phyloP scores from a whole-genome alignment of 2,113 vertebrate species.

The Ictidomys tridecemlineatus region DNA sequence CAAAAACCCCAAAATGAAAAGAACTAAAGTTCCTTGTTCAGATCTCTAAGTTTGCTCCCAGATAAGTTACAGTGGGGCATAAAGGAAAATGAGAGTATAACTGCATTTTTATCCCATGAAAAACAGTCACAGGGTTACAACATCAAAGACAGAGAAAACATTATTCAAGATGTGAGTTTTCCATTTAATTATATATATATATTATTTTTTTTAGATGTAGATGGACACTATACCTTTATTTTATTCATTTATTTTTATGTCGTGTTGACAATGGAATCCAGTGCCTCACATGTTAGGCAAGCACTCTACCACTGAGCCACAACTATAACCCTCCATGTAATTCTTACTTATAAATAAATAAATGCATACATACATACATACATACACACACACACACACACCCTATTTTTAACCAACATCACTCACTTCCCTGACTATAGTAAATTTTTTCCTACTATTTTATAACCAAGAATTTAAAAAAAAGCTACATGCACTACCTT shows the following conservation, averaged over 20 bases:
- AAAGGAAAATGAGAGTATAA: slow-evolving; percentile 2
- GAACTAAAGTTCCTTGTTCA: background rate
- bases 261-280: no score
- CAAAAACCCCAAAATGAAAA: background rate
- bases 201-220: no score
- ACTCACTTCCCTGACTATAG: background rate
- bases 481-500: background rate
- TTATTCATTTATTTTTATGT: no score
- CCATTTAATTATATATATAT: background rate
- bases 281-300: no score
- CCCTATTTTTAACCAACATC: slow-evolving; percentile 11
- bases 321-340: background rate
- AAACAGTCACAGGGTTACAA: background rate
- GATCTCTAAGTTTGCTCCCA: background rate
- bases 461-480: slow-evolving; percentile 15
- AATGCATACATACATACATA: background rate
- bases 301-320: no score
- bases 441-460: slow-evolving; percentile 4
- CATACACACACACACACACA: no score
- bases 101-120: background rate
- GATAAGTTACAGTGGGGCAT: background rate
- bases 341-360: background rate
- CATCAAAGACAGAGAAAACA: background rate
- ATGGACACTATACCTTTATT: no score
- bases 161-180: background rate